Evolutionary conservation across 2,797 vertebrate genomes (phyloP).

Genomic region (Protosalanx chinensis): DNA sequence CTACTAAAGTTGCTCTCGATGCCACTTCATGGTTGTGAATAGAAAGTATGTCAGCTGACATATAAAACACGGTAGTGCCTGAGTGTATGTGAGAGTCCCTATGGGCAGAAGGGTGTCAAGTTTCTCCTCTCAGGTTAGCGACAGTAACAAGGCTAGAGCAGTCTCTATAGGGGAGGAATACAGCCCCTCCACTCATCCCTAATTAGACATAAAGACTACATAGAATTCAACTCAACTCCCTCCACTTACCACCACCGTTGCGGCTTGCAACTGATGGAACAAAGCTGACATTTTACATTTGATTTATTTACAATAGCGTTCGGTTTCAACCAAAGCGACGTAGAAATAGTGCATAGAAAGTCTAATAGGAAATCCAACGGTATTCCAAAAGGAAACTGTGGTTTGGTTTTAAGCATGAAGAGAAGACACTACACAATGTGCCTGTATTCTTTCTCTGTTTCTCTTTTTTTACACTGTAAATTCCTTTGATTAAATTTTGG

Average conservation of each 20-base stretch:
- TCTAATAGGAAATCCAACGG: too few relatives aligned
- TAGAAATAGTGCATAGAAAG: too few relatives aligned
- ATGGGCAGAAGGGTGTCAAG: slow-evolving; percentile 34
- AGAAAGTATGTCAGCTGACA: slow-evolving; percentile 58
- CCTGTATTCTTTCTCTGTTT: too few relatives aligned
- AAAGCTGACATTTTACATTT: slow-evolving; percentile 2
- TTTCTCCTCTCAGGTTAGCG: slow-evolving; percentile 33
- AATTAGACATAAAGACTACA: slow-evolving; percentile 10
- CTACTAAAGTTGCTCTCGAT: slow-evolving; percentile 25
- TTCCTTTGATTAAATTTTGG: too few relatives aligned
- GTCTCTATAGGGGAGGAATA: slow-evolving; percentile 28
- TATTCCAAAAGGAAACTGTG: too few relatives aligned
- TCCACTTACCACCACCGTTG: slow-evolving; percentile 19
- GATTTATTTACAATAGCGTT: too few relatives aligned
- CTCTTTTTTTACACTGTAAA: too few relatives aligned
- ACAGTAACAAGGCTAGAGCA: slow-evolving; percentile 36
- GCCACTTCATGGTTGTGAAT: slow-evolving; percentile 40
- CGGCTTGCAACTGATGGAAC: slow-evolving; percentile 3
- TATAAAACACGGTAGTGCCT: slow-evolving; percentile 43
- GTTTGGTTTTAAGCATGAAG: too few relatives aligned
- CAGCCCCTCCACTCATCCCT: slow-evolving; percentile 17
- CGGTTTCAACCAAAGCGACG: too few relatives aligned
- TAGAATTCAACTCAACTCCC: slow-evolving; percentile 27
- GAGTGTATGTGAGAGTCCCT: slow-evolving; percentile 22
- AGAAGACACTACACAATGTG: too few relatives aligned